Conservation (phyloP, 92 coral and sea anemone species). For the Isaurus tuberculatus region DNA sequence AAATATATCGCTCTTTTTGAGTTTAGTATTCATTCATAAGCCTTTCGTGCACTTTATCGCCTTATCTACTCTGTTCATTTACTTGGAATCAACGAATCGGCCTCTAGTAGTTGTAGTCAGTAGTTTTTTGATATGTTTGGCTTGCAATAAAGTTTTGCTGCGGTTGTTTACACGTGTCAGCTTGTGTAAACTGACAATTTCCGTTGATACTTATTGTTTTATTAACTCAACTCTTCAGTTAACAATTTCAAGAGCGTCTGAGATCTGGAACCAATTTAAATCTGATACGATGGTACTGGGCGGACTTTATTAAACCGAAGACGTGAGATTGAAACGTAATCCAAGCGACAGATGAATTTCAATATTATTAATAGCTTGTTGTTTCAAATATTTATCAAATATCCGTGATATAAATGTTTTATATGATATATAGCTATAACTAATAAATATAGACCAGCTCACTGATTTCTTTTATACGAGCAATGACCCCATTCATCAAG, state of each 20-base stretch:
- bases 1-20: no score
- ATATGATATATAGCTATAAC: no score
- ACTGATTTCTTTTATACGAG: background rate
- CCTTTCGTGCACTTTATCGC: no score
- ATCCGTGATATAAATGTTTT: no score
- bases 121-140: no score
- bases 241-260: background rate
- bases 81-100: no score
- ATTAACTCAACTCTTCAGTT: background rate
- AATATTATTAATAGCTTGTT: background rate
- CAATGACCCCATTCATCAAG: conserved; percentile 1
- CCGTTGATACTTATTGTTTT: background rate
- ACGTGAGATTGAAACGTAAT: conserved; percentile 3
- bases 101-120: no score
- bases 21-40: no score
- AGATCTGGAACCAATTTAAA: background rate
- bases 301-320: background rate
- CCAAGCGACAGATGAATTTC: background rate
- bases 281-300: background rate
- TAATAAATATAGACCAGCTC: no score
- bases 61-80: no score
- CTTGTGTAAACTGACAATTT: background rate
- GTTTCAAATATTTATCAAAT: background rate
- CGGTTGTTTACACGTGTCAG: background rate
- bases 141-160: no score